These are phyloP conservation scores for Trachelus tabidus DNA, from an alignment of 2,888 invertebrate genomes.

Conservation along the genomic window DNA sequence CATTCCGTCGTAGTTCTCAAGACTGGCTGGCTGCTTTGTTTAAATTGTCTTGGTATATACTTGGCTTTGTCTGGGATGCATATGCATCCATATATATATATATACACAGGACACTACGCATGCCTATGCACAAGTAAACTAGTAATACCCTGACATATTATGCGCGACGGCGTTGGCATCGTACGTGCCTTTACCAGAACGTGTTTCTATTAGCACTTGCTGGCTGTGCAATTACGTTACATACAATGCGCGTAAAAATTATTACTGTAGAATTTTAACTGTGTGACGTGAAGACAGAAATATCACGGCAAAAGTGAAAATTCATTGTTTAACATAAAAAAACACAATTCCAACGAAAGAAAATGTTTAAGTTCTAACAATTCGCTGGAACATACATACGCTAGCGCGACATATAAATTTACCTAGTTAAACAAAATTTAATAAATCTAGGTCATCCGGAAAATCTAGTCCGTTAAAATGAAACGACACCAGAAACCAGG, in stretches of 20 bases:
- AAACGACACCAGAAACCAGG: neutral
- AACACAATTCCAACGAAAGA: neutral
- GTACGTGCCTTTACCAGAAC: neutral
- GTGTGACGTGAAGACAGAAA: neutral
- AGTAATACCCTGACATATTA: neutral
- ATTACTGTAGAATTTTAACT: too few species aligned
- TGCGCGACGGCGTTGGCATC: neutral
- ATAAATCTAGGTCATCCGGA: neutral
- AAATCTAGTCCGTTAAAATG: neutral
- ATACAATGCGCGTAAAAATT: neutral
- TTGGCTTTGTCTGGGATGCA: neutral
- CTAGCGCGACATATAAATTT: neutral
- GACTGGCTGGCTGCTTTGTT: neutral
- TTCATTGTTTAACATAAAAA: neutral
- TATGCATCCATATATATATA: neutral
- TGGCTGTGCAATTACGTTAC: neutral
- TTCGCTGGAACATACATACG: too few species aligned
- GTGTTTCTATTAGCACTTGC: neutral
- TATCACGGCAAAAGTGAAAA: neutral
- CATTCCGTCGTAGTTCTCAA: neutral
- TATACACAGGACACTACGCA: neutral
- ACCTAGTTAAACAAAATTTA: neutral
- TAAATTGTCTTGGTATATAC: neutral
- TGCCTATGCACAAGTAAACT: neutral
- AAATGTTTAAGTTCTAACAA: neutral